Evolutionary conservation across 1,140 invertebrate genomes (phyloP).

Genomic region (Gonatopus flavifemur): DNA sequence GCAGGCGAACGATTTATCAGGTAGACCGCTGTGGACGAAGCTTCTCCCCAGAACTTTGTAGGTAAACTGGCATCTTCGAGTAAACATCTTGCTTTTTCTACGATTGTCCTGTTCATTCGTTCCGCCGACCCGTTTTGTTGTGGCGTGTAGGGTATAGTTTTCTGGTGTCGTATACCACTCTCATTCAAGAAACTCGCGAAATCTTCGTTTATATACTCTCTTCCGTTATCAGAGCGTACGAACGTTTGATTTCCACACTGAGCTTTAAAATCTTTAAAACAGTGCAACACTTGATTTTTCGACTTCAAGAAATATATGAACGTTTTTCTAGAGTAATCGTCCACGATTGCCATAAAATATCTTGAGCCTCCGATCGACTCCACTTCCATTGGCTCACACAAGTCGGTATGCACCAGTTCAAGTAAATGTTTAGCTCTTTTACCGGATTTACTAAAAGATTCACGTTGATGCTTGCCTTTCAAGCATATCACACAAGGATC

Average conservation of each 20-base stretch:
- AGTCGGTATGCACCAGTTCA: not conserved
- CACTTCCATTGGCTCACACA: not conserved
- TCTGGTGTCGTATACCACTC: constrained; percentile 25
- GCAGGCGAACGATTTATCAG: constrained; percentile 29
- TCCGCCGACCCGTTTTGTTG: constrained; percentile 47
- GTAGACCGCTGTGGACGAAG: constrained; percentile 35
- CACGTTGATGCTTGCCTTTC: not conserved
- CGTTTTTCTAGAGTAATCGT: not conserved
- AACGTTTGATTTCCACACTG: constrained; percentile 19
- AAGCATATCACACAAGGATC: not conserved
- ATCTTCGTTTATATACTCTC: constrained; percentile 22
- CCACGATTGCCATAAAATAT: not conserved
- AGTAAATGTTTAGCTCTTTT: not conserved
- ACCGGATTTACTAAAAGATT: not conserved
- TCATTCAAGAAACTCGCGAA: constrained; percentile 15
- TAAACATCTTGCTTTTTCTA: constrained; percentile 29
- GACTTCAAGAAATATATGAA: not conserved
- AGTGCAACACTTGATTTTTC: not conserved
- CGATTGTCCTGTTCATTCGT: constrained; percentile 35
- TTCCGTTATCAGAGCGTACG: constrained; percentile 32
- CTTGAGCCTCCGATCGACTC: too few species aligned
- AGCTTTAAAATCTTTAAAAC: constrained; percentile 3
- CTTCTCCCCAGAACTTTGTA: constrained; percentile 38
- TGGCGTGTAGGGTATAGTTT: constrained; percentile 36
- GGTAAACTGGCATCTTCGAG: constrained; percentile 14